phyloP scores from a whole-genome alignment of 1,140 invertebrate genomes.

The Lasioglossum baleicum region DNA sequence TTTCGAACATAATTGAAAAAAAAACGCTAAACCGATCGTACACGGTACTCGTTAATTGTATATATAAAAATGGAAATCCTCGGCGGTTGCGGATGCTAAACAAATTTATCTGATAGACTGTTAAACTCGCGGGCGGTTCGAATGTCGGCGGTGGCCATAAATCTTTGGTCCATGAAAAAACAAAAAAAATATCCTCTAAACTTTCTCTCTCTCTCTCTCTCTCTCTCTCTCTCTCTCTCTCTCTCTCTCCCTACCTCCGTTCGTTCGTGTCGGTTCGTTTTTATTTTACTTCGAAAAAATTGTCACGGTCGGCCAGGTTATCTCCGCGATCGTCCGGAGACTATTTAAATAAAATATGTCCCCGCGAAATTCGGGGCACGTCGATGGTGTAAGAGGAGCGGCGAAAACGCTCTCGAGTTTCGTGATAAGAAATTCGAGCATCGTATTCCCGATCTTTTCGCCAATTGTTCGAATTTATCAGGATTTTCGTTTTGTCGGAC shows the following conservation, averaged over 20 bases:
- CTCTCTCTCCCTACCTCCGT: no score
- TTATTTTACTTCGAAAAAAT: constrained; percentile 7
- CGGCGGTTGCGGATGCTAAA: background rate
- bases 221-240: no score
- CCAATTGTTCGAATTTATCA: background rate
- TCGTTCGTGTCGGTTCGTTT: background rate
- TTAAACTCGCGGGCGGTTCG: background rate
- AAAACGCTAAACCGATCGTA: background rate
- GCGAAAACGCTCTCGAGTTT: background rate
- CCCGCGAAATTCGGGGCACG: constrained; percentile 10
- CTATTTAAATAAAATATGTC: constrained; percentile 30
- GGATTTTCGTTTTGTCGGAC: no score
- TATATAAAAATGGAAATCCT: constrained; percentile 6
- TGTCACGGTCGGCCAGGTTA: background rate
- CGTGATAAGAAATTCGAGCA: constrained; percentile 30
- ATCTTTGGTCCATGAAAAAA: background rate
- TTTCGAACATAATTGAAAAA: background rate
- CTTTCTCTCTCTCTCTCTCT: no score
- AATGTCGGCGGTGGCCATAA: background rate
- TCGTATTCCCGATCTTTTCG: background rate
- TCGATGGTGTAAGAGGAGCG: background rate
- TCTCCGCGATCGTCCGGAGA: background rate
- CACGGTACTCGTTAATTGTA: background rate
- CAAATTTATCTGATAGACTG: background rate
- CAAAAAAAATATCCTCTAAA: background rate